These are phyloP conservation scores for Meganola albula DNA, from an alignment of 2,888 invertebrate genomes.

Conservation along the genomic window DNA sequence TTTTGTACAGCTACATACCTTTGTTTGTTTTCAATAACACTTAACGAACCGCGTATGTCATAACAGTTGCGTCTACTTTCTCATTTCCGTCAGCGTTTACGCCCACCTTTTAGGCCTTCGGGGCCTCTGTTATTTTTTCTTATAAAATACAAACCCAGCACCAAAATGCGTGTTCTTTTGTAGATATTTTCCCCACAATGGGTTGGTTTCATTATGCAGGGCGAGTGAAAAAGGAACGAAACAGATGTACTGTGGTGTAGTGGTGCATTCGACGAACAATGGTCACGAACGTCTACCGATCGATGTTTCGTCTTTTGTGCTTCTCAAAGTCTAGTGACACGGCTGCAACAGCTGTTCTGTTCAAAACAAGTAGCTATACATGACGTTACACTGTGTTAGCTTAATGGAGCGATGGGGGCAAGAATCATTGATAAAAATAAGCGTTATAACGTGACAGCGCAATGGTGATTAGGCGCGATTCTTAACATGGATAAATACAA, in stretches of 20 bases:
- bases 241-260: slow-evolving; percentile 70
- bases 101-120: slow-evolving; percentile 63
- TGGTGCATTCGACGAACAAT: slow-evolving; percentile 66
- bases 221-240: slow-evolving; percentile 69
- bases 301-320: slow-evolving; percentile 65
- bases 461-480: too few species aligned
- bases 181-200: slow-evolving; percentile 67
- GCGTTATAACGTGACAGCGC: too few species aligned
- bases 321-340: slow-evolving; percentile 39
- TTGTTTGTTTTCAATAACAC: slow-evolving; percentile 64
- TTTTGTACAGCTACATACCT: slow-evolving; percentile 13
- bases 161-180: slow-evolving; percentile 71
- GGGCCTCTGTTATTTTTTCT: slow-evolving; percentile 67
- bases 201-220: slow-evolving; percentile 70
- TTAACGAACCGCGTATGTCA: slow-evolving; percentile 69
- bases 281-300: slow-evolving; percentile 66
- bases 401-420: too few species aligned
- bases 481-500: too few species aligned
- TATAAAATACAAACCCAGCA: slow-evolving; percentile 54
- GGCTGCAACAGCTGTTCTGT: slow-evolving; percentile 41
- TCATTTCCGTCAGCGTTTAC: slow-evolving; percentile 64
- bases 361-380: too few species aligned
- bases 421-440: too few species aligned
- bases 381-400: too few species aligned
- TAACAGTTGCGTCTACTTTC: slow-evolving; percentile 73